These are phyloP conservation scores for Apodemia zela DNA, from an alignment of 2,888 invertebrate genomes.

Conservation along the genomic window DNA sequence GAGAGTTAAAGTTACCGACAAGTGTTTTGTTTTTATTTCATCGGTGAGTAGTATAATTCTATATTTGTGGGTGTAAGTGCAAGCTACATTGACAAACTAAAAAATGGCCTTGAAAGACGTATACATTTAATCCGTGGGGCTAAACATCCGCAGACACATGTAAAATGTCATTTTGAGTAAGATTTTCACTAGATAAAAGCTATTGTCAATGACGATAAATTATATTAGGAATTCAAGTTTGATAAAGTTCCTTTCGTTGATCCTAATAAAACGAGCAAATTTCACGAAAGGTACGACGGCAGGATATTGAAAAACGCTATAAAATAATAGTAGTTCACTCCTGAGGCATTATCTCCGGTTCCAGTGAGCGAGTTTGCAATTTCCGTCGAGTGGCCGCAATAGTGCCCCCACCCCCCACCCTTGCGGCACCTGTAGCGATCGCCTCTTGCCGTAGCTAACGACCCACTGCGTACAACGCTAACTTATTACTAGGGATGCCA, in stretches of 20 bases:
- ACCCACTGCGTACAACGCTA: not conserved
- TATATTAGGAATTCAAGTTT: too few species aligned
- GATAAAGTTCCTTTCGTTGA: not conserved
- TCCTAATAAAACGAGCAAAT: not conserved
- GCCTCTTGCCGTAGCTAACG: constrained; percentile 12
- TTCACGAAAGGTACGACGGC: not conserved
- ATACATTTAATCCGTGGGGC: too few species aligned
- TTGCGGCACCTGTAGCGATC: not conserved
- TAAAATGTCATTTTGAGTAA: too few species aligned
- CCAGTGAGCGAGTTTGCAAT: constrained; percentile 46
- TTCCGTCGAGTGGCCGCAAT: constrained; percentile 39
- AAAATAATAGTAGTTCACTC: constrained; percentile 44
- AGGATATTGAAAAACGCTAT: constrained; percentile 41
- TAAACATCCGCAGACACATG: too few species aligned
- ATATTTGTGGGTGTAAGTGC: too few species aligned
- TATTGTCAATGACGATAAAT: too few species aligned
- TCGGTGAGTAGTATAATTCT: too few species aligned
- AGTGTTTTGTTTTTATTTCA: too few species aligned
- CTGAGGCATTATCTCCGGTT: constrained; percentile 41
- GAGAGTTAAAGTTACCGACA: too few species aligned
- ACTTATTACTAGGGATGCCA: not conserved
- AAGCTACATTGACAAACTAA: too few species aligned
- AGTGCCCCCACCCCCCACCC: constrained; percentile 14
- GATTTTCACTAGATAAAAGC: too few species aligned
- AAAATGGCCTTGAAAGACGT: too few species aligned